Percentiles rank a stretch among this genome's conserved stretches.
These are phyloP conservation scores for Stenodera caucasica DNA, from an alignment of 2,888 invertebrate genomes.

Conservation along the genomic window DNA sequence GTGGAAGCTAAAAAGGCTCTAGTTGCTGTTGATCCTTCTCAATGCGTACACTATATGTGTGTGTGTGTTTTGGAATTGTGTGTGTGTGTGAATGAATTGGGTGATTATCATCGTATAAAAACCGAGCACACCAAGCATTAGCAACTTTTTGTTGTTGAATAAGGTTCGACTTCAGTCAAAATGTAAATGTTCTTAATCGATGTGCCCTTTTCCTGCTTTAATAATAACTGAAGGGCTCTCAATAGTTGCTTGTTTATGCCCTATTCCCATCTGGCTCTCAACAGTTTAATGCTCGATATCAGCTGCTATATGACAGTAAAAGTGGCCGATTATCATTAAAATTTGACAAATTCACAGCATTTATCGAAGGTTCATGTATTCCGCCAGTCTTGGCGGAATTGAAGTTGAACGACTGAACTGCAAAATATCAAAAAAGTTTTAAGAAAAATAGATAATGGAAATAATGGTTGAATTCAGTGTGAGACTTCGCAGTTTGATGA, in stretches of 20 bases:
- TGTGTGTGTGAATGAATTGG: slow-evolving; percentile 31
- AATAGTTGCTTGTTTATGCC: slow-evolving; percentile 9
- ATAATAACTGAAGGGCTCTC: background rate
- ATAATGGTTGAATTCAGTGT: too few relatives aligned
- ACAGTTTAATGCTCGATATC: background rate
- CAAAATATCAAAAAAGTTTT: too few relatives aligned
- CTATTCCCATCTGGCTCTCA: background rate
- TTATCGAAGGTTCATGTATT: too few relatives aligned
- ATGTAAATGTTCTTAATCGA: slow-evolving; percentile 42
- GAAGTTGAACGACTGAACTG: too few relatives aligned
- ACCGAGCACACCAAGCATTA: slow-evolving; percentile 35
- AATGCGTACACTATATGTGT: background rate
- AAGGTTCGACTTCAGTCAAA: slow-evolving; percentile 23
- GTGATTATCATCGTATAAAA: slow-evolving; percentile 40
- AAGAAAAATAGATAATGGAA: too few relatives aligned
- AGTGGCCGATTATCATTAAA: too few relatives aligned
- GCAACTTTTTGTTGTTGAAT: slow-evolving; percentile 39
- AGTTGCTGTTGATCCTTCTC: slow-evolving; percentile 34
- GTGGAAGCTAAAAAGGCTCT: slow-evolving; percentile 44
- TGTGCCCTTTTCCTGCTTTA: slow-evolving; percentile 17
- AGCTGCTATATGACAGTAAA: background rate
- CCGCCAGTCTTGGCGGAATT: too few relatives aligned
- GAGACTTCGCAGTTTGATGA: too few relatives aligned
- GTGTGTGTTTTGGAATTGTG: background rate
- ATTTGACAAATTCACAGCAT: too few relatives aligned